Evolutionary conservation across 2,113 vertebrate species (phyloP), one percentile per base, ranked within the genome.

Genomic region (Mugil cephalus): DNA sequence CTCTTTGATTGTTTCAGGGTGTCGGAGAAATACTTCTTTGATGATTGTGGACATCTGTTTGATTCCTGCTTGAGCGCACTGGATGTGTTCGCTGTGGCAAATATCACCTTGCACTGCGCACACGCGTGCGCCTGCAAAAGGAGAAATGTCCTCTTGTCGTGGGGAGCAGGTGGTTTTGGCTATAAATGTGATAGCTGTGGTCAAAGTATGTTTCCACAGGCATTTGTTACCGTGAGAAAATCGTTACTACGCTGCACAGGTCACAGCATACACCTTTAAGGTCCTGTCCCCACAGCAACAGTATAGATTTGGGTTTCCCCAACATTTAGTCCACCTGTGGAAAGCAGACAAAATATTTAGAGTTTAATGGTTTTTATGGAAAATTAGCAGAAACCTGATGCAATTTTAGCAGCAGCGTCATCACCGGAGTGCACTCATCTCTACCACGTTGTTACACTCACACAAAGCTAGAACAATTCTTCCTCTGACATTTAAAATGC

Each of bases 1-100:
- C n/a, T 80, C 46, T 51, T 38, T 70, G 73, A 52, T 85, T 77
- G 61, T 89, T 86, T 79, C 60, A 64, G 17, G 10, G 64, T 62
- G 65, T 72, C 59, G 46, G 51, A 76, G 39, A 51, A 50, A 65
- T 45, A 51, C 34, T 11, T 47, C 69, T 81, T 80, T 86, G 85
- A 88, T 70, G 77, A 64, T 47, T 8, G 60, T 2, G 8, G 60
- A 74, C 73, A 46, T 46, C 19, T 68, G 70, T 69, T 72, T 74
- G 68, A 77, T 74, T 76, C 74, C 50, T 45, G 24, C 18, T 6
- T 61, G 78, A 75, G 74, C 51, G 7, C 43, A 19, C 34, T 54
- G 40, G 53, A 61, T 34, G 55, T 40, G 54, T 77, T 40, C 39
- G 64, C 50, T 0, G 40, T 46, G 13, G 50, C 15, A 70, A 58